Evolutionary conservation across 2,113 vertebrate genomes (phyloP).

Genomic region (Malurus cyaneus): DNA sequence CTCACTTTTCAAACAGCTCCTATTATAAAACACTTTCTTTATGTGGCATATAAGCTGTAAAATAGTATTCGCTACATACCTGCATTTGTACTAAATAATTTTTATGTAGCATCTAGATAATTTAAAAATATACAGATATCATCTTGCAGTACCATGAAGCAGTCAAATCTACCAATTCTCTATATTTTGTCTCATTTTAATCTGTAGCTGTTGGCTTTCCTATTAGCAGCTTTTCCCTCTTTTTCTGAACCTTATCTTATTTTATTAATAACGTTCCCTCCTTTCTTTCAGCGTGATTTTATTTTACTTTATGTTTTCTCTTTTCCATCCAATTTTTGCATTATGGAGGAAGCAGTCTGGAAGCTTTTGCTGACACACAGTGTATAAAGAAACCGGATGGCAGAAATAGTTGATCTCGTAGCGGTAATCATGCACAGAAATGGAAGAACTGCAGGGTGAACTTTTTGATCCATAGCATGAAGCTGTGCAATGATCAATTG

Average conservation of each 20-base stretch:
- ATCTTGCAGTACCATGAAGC: not conserved
- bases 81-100: constrained; percentile 32
- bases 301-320: not conserved
- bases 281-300: not conserved
- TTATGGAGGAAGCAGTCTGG: not conserved
- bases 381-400: not conserved
- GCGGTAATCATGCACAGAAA: constrained; percentile 17
- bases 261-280: not conserved
- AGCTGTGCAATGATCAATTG: constrained; percentile 64
- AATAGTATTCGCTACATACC: not conserved
- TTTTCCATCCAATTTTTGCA: constrained; percentile 34
- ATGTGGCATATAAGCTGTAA: not conserved
- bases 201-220: not conserved
- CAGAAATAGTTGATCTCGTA: not conserved
- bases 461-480: constrained; percentile 53
- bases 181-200: constrained; percentile 18
- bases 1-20: not conserved
- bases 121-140: not conserved
- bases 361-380: constrained; percentile 22
- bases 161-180: not conserved
- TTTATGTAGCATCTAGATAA: not conserved
- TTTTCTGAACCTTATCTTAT: not conserved
- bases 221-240: not conserved
- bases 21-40: not conserved
- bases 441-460: constrained; percentile 28